Evolutionary conservation across 2,797 vertebrate genomes (phyloP).

Genomic region (Cottoperca gobio): DNA sequence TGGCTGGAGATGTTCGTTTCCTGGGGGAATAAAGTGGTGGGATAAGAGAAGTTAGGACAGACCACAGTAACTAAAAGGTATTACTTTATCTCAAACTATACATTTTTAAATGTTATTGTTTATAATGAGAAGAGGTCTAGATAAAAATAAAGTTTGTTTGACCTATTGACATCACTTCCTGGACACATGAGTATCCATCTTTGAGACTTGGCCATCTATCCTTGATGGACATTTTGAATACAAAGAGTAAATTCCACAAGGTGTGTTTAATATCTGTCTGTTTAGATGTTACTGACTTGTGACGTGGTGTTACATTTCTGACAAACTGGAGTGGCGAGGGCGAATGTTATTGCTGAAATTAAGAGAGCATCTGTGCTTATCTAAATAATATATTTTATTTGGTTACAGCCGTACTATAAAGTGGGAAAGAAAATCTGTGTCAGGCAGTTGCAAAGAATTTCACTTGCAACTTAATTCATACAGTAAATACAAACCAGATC

Average conservation of each 20-base stretch:
- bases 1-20: conserved; percentile 93
- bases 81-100: not conserved
- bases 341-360: not conserved
- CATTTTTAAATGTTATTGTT: no score
- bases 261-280: not conserved
- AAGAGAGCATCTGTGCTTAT: not conserved
- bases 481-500: not conserved
- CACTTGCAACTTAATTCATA: no score
- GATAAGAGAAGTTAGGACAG: not conserved
- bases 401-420: not conserved
- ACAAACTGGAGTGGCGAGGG: no score
- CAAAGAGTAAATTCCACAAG: not conserved
- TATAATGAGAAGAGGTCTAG: not conserved
- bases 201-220: not conserved
- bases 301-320: no score
- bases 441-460: no score
- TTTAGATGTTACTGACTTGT: not conserved
- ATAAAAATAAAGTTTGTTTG: not conserved
- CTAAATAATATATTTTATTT: not conserved
- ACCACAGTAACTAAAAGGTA: not conserved
- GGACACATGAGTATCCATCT: not conserved
- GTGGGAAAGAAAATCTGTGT: not conserved
- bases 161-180: not conserved
- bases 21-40: conserved; percentile 67
- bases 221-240: not conserved